phyloP scores from a whole-genome alignment of 2,113 vertebrate species.

The Trachemys scripta region DNA sequence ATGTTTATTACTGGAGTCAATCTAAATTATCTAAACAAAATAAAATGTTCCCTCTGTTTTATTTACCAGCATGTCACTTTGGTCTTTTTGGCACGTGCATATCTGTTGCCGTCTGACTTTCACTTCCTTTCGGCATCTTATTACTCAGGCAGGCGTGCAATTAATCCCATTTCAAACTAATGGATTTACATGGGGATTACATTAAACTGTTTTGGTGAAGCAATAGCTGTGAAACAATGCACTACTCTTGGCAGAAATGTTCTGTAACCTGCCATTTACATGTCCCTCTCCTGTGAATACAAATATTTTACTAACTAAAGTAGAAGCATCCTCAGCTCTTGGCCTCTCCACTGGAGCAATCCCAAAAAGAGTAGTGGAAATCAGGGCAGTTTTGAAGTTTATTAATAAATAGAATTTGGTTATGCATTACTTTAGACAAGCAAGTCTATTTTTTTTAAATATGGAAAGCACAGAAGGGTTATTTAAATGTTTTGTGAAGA shows the following conservation, averaged over 20 bases:
- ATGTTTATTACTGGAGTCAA: not conserved
- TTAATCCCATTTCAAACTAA: slow-evolving; percentile 32
- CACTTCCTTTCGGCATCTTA: not conserved
- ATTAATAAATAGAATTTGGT: not conserved
- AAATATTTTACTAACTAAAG: not conserved
- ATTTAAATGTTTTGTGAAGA: not conserved
- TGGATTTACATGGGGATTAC: slow-evolving; percentile 23
- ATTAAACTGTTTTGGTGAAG: not conserved
- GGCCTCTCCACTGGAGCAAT: not conserved
- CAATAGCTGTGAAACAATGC: not conserved
- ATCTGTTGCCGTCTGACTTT: not conserved
- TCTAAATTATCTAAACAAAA: not conserved
- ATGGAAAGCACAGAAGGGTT: not conserved
- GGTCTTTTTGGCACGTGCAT: not conserved
- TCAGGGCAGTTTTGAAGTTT: not conserved
- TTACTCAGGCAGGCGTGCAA: not conserved
- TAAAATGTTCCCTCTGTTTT: not conserved
- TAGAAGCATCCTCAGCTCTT: not conserved
- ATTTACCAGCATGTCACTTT: fast-evolving
- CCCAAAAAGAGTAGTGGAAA: not conserved
- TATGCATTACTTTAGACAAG: not conserved
- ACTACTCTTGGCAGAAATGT: not conserved
- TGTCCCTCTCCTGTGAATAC: not conserved
- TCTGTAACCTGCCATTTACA: not conserved
- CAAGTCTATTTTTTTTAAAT: not conserved